Base-by-base conservation (phyloP, 2,888 invertebrate genomes). In the Tenodera sinensis region DNA sequence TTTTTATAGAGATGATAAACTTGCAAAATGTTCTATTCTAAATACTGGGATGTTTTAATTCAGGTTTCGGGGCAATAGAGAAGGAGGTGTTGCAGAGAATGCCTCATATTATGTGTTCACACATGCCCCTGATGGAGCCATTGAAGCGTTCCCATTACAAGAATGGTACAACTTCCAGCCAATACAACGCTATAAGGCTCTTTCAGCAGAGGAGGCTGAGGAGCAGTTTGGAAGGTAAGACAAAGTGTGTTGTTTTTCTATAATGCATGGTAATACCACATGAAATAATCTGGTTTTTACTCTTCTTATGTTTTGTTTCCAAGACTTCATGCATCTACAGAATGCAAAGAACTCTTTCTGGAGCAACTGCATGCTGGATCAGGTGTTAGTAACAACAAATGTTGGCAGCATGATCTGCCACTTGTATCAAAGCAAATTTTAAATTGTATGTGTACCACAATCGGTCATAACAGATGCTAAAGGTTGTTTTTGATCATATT, bases 91-190 rank as follows among this genome's bases (percentile, higher is more conserved):
- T 0, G 97, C 98, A 25, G 98, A 99, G 93, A 99, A 99, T 93
- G 97, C 99, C 0, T 97, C 99, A 0, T 99, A 99, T 93, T 99
- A 99, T 93, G 98, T 99, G 25, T 99, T 99, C 92, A 98, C 98
- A 0, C 99, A 99, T 93, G 98, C 98, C 1, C 96, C 97, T 0
- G 99, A 99, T 93, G 98, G 98, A 15, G 97, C 97, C 0, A 99
- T 99, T 92, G 99, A 99, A 93, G 99, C 99, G 0, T 98, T 97
- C 93, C 98, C 99, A 0, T 94, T 99, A 14, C 97, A 98, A 89
- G 99, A 99, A 93, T 99, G 99, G 99, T 95, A 95, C 92, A 94
- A 95, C 91, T 95, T 95, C 92, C 93, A 94, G 83, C 95, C 95
- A 0, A 92, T 94, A 27, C 94, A 94, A 86, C 93, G 93, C 3